Percentiles rank a stretch among this genome's conserved stretches.
Evolutionary conservation across 2,113 vertebrate species (phyloP).

Genomic region (Xiphias gladius): DNA sequence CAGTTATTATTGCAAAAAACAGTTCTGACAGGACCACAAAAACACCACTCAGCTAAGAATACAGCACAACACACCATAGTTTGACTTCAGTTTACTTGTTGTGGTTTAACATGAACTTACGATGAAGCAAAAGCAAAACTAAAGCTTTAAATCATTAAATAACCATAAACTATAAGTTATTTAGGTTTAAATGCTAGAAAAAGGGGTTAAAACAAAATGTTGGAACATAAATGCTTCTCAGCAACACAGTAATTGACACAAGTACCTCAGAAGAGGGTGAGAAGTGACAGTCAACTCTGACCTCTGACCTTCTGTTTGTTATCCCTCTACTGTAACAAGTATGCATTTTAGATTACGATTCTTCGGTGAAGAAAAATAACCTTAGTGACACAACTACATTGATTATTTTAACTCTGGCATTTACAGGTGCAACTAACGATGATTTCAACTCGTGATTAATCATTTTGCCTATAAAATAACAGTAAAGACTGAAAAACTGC

Average conservation of each 20-base stretch:
- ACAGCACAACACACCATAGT: background rate
- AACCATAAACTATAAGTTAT: background rate
- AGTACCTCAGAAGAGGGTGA: background rate
- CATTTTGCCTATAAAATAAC: too few relatives aligned
- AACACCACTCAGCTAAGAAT: background rate
- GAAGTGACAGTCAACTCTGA: slow-evolving; percentile 3
- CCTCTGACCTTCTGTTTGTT: slow-evolving; percentile 7
- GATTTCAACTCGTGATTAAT: background rate
- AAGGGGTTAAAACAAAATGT: background rate
- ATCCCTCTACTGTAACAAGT: background rate
- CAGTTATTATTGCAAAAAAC: background rate
- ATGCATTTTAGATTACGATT: background rate
- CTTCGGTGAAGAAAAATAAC: background rate
- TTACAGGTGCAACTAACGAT: background rate
- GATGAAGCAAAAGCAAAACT: slow-evolving; percentile 47
- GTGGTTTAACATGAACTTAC: slow-evolving; percentile 1
- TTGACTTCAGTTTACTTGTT: background rate
- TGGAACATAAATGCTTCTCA: background rate
- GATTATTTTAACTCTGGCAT: background rate
- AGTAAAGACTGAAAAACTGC: too few relatives aligned
- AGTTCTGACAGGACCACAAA: background rate
- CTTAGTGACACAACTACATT: background rate
- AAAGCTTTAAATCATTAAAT: background rate
- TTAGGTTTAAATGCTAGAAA: background rate
- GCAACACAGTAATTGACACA: background rate